Evolutionary conservation across 53 echinoderm and acorn worm genomes (phyloP), one percentile per base, ranked within the genome.

Genomic region (Echinarachnius parma): DNA sequence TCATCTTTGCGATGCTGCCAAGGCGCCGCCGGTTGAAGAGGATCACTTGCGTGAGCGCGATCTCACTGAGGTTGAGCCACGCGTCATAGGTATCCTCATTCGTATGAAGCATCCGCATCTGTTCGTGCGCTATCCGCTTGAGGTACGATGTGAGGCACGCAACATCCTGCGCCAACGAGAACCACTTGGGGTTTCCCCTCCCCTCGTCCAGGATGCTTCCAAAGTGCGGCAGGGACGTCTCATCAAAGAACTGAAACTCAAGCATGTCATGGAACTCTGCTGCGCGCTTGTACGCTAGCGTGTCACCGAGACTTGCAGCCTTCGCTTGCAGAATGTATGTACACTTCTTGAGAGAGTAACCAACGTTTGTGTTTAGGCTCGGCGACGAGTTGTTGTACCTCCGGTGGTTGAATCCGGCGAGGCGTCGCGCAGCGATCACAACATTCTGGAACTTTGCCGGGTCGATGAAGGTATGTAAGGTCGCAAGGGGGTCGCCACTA

Each of bases 271-370:
- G 60, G 15, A 80, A 80, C 48, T 75, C 62, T 8, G 79, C 50
- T 8, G 65, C 62, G 0, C 56, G 65, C 20, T 64, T 79, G 19
- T 63, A 62, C 7, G 64, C 79, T 55, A 81, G 45, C 16, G 84
- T 79, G 37, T 72, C 62, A 16, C 72, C 62, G 0, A 72, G 28
- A 42, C 37, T 56, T 20, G 74, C 34, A 3, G 74, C 74, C 57
- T 84, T 84, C 32, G 80, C 74, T 20, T 76, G 82, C n/a, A 81
- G 13, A n/a, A 81, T 76, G 74, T 56, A 72, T 0, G 74, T 56
- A 57, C 86, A 86, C 28, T 75, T 83, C 49, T 87, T 87, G 24
- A 87, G 60, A 19, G 75, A 61, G 57, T 87, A 78, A 8, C 88
- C 83, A n/a, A 83, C 47, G 11, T 87, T 87, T 8, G 82, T 53